These are phyloP conservation scores for Cosmopolites sordidus DNA, from an alignment of 2,888 invertebrate genomes.

Conservation along the genomic window DNA sequence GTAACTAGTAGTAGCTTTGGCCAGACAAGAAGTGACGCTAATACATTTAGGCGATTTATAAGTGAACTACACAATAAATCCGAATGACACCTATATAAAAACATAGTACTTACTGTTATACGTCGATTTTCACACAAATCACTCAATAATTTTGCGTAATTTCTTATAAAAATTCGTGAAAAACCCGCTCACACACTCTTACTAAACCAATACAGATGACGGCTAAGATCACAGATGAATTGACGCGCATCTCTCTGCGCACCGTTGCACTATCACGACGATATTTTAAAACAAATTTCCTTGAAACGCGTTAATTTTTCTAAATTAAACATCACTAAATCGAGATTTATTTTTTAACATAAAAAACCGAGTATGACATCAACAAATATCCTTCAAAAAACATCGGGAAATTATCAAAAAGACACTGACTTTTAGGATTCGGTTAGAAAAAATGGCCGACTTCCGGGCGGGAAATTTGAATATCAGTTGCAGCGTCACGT, in stretches of 20 bases:
- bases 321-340: neutral
- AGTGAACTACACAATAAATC: conserved; percentile 26
- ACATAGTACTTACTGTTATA: conserved; percentile 20
- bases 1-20: conserved; percentile 18
- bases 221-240: conserved; percentile 22
- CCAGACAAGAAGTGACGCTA: conserved; percentile 25
- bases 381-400: neutral
- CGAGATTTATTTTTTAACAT: neutral
- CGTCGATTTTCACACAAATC: conserved; percentile 20
- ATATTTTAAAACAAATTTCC: conserved; percentile 7
- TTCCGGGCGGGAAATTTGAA: conserved; percentile 20
- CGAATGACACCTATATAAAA: conserved; percentile 21
- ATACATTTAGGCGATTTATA: conserved; percentile 21
- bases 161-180: conserved; percentile 17
- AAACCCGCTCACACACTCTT: conserved; percentile 17
- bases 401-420: conserved; percentile 3
- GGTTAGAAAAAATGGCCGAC: conserved; percentile 4
- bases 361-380: conserved; percentile 4
- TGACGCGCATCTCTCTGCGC: conserved; percentile 23
- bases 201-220: conserved; percentile 28
- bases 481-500: neutral
- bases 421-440: conserved; percentile 6
- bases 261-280: conserved; percentile 17
- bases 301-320: neutral
- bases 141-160: conserved; percentile 22